Evolutionary conservation across 2,888 invertebrate genomes (phyloP).

Genomic region (Antheraea yamamai): DNA sequence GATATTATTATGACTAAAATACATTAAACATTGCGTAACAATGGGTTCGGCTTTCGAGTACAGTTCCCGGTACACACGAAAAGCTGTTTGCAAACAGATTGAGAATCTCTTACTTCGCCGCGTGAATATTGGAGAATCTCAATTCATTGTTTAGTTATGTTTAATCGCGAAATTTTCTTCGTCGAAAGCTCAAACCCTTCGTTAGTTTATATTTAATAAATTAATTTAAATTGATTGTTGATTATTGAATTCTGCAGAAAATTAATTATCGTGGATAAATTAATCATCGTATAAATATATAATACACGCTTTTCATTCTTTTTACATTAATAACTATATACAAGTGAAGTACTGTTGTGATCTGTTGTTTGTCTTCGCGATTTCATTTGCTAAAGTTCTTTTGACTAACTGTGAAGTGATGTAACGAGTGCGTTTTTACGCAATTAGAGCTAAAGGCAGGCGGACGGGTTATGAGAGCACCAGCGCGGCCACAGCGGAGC

Average conservation of each 20-base stretch:
- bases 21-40: background rate
- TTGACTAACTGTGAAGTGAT: background rate
- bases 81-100: background rate
- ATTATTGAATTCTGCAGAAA: background rate
- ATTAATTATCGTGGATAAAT: background rate
- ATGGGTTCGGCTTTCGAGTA: background rate
- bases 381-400: background rate
- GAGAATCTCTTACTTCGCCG: background rate
- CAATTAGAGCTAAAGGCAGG: slow-evolving; percentile 82
- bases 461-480: slow-evolving; percentile 89
- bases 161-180: background rate
- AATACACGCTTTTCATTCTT: slow-evolving; percentile 40
- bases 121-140: background rate
- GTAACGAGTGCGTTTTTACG: slow-evolving; percentile 7
- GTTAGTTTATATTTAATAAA: background rate
- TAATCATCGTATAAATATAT: slow-evolving; percentile 46
- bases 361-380: slow-evolving; percentile 2
- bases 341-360: slow-evolving; percentile 33
- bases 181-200: background rate
- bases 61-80: background rate
- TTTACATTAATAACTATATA: slow-evolving; percentile 38
- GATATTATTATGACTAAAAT: no score
- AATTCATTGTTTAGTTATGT: background rate
- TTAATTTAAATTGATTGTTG: background rate
- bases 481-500: slow-evolving; percentile 90